phyloP scores from a whole-genome alignment of 1,140 invertebrate species.

The Colletes gigas region DNA sequence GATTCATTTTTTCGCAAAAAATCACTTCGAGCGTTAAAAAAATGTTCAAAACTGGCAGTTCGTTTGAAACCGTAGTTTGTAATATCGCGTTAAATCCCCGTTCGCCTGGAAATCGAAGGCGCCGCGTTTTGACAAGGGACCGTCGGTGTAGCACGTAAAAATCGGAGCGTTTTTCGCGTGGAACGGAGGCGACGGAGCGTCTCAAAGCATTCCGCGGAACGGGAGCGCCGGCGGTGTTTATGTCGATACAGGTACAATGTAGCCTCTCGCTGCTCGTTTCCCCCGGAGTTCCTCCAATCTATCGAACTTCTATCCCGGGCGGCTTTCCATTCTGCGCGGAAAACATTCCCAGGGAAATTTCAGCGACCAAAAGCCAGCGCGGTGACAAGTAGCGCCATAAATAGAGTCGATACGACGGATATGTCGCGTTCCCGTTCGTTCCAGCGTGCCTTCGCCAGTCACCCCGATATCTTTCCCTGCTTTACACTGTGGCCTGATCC shows the following conservation, averaged over 20 bases:
- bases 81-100: too few species aligned
- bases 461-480: conserved; percentile 58
- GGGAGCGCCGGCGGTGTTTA: conserved; percentile 9
- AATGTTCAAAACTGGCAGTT: too few species aligned
- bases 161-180: not conserved
- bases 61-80: too few species aligned
- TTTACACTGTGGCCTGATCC: conserved; percentile 63
- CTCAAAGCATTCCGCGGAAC: conserved; percentile 23
- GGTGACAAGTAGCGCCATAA: conserved; percentile 75
- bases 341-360: conserved; percentile 69
- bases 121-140: too few species aligned
- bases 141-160: not conserved
- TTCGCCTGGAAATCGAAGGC: too few species aligned
- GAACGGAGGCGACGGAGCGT: conserved; percentile 41
- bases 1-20: too few species aligned
- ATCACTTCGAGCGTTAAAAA: too few species aligned
- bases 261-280: conserved; percentile 40
- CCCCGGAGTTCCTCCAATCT: conserved; percentile 52
- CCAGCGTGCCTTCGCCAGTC: conserved; percentile 36
- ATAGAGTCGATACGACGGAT: conserved; percentile 71
- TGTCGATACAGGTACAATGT: conserved; percentile 47
- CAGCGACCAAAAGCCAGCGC: conserved; percentile 56
- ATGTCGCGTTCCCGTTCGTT: conserved; percentile 64
- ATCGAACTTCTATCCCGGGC: conserved; percentile 29
- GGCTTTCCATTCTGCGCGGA: conserved; percentile 46